A percentile compares a stretch with the other conserved stretches of the same genome.
These are phyloP conservation scores for Tachysurus fulvidraco DNA, from an alignment of 2,113 vertebrate genomes.

Conservation along the genomic window DNA sequence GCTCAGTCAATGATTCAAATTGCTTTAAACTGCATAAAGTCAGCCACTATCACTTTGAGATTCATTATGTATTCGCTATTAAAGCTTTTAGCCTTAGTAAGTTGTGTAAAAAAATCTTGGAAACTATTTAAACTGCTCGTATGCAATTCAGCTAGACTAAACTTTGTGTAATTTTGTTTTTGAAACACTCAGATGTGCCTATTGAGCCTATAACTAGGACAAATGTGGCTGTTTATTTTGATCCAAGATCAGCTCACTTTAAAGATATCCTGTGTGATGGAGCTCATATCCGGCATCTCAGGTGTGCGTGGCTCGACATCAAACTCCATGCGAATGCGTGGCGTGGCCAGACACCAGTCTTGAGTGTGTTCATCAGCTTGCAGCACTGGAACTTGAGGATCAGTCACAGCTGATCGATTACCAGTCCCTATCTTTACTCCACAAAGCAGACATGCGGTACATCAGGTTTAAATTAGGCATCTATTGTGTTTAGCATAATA, in stretches of 20 bases:
- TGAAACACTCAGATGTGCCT: neutral
- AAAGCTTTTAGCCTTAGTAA: neutral
- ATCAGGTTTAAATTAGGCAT: neutral
- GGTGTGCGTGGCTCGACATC: slow-evolving; percentile 64
- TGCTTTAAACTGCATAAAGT: neutral
- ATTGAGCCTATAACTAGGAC: neutral
- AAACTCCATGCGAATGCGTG: slow-evolving; percentile 57
- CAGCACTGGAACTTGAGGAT: slow-evolving; percentile 13
- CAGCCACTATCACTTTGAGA: neutral
- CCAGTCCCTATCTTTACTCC: neutral
- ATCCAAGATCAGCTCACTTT: slow-evolving; percentile 61
- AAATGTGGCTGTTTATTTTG: neutral
- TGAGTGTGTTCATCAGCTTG: slow-evolving; percentile 60
- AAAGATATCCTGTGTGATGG: slow-evolving; percentile 74
- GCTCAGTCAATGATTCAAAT: neutral
- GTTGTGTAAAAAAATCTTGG: neutral
- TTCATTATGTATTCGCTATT: neutral
- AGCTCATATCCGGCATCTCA: slow-evolving; percentile 75
- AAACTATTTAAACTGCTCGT: neutral
- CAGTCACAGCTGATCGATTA: neutral
- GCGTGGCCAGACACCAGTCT: slow-evolving; percentile 66
- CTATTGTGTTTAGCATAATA: neutral
- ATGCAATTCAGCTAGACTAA: neutral
- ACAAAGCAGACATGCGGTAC: neutral
- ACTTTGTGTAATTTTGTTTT: neutral